Evolutionary conservation across 2,113 vertebrate species (phyloP).

Genomic region (Entomyzon cyanotis): DNA sequence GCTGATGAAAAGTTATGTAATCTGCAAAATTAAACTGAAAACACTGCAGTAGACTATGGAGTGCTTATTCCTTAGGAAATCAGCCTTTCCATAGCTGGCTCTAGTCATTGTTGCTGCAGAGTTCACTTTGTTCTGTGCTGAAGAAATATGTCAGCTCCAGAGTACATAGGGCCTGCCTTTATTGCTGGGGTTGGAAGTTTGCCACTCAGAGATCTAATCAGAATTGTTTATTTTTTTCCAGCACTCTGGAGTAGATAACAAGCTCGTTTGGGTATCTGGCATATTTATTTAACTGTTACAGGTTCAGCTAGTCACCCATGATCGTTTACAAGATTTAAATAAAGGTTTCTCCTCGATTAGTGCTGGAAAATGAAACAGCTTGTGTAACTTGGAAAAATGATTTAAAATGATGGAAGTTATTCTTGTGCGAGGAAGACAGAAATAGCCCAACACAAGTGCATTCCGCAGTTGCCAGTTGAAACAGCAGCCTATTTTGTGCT

Average conservation of each 20-base stretch:
- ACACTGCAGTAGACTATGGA: not conserved
- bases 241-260: not conserved
- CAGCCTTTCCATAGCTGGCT: not conserved
- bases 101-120: fast-evolving
- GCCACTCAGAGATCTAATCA: not conserved
- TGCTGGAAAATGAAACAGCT: constrained; percentile 18
- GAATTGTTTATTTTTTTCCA: not conserved
- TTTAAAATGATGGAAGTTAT: constrained; percentile 21
- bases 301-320: not conserved
- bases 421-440: not conserved
- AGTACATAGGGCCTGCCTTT: not conserved
- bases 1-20: not conserved
- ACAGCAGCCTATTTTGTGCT: constrained; percentile 34
- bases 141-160: not conserved
- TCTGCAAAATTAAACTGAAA: not conserved
- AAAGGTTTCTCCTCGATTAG: not conserved
- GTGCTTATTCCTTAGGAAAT: not conserved
- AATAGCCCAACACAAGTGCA: constrained; percentile 26
- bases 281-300: not conserved
- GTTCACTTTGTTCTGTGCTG: not conserved
- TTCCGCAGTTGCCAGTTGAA: constrained; percentile 4
- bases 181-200: not conserved
- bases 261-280: not conserved
- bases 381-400: constrained; percentile 10
- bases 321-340: not conserved